Base-by-base conservation (phyloP, 2,113 vertebrate species). In the Ciconia maguari region DNA sequence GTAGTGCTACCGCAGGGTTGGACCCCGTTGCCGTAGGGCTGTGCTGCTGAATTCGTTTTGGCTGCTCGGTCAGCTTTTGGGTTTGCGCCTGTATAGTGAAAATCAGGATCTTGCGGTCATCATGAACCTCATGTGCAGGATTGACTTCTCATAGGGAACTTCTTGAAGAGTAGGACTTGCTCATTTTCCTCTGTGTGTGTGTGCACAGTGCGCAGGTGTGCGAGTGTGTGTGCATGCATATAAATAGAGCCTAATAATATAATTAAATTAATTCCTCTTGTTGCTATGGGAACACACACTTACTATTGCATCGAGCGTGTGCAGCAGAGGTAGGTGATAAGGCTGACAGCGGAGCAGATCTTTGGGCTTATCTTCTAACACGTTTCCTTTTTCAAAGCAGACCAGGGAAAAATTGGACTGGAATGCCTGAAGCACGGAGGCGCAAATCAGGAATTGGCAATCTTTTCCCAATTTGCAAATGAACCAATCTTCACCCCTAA, bases 221-320 rank as follows among this genome's bases (percentile, higher is more conserved):
- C 2, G 13, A 21, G 18, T 54, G 41, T 61, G 46, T 58, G 78
- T 52, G 32, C 18, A 24, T 54, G 83, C 79, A 87, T 84, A 70
- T 36, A 96, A 95, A 93, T 68, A 66, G 48, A 27, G 16, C 51
- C 41, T 61, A 92, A 77, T 75, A 92, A 87, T 58, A 75, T 44
- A 36, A 77, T 87, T 80, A 71, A 89, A 86, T 77, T 68, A 93
- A 92, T 82, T 95, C 52, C 13, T 83, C 14, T 19, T 42, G 82
- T 97, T 94, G 84, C 95, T 79, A 84, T 83, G 81, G 80, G 72
- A 97, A 87, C 90, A 74, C 74, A 72, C 41, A 68, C 57, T 77
- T 69, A 38, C 52, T 51, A 20, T 22, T 62, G 51, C 44, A 61
- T 60, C 29, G 38, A 49, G 75, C 5, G 0, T 25, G 38, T 84